Evolutionary conservation across 2,888 invertebrate species (phyloP), one percentile per base, ranked within the genome.

Genomic region (Anoncus sp.): DNA sequence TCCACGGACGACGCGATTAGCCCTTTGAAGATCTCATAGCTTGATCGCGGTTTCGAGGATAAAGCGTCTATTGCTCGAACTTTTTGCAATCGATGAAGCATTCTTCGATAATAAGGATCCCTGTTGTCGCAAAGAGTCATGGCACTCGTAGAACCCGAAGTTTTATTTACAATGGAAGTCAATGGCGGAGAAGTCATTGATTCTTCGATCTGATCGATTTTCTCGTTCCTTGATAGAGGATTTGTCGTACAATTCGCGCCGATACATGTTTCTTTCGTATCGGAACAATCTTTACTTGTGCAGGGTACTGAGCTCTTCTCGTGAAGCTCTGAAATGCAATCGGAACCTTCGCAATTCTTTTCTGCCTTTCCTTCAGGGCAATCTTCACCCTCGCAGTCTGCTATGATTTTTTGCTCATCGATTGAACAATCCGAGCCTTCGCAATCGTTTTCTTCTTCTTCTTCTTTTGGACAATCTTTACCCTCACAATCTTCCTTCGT

Each of bases 101-200:
- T 81, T 31, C 84, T 71, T n/a, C 57, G 81, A 62, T 81, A 80
- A 78, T 82, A 59, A 2, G 75, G 79, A 81, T 85, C 79, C 20
- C 53, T 74, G 55, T 82, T 82, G 20, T 85, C 76, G 72, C 85
- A 85, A 9, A 62, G 70, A 1, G 69, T 66, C 20, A 5, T 20
- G 0, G 10, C 9, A 6, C 22, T n/a, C 10, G n/a, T 20, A 1
- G n/a, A 40, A 22, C 16, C 45, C 35, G 10, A 5, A 5, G 60
- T 38, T 27, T 14, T 0, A 31, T 14, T 22, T 10, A 1, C 3
- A 16, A 12, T 27, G 35, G 49, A 5, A 1, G 14, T 45, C 18
- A 16, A 10, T 9, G 14, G 14, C 7, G n/a, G 40, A 16, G 10
- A 6, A 10, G 49, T 51, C 43, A 49, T 3, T 3, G 63, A 5